Conservation (phyloP, 2,888 invertebrate genomes). For the Candidula unifasciata region DNA sequence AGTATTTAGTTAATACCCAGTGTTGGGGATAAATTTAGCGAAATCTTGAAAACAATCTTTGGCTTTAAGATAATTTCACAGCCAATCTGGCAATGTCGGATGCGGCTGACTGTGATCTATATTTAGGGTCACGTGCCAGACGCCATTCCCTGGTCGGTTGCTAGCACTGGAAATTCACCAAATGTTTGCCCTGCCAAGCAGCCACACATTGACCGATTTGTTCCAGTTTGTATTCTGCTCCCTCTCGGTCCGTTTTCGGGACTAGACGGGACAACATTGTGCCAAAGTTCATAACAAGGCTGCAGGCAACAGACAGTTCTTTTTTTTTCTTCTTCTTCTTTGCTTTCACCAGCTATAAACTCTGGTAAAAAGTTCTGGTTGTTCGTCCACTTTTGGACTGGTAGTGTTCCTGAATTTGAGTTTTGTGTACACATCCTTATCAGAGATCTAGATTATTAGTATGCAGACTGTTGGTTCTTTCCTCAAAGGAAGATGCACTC, state of each 20-base stretch:
- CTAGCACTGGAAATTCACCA: conserved; percentile 18
- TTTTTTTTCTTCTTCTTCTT: too few species aligned
- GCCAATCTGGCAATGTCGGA: conserved; percentile 31
- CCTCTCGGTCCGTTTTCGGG: neutral
- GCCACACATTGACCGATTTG: neutral
- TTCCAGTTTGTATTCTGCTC: neutral
- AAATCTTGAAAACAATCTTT: neutral
- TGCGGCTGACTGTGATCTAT: neutral
- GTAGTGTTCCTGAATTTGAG: too few species aligned
- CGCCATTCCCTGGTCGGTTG: conserved; percentile 35
- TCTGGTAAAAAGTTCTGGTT: too few species aligned
- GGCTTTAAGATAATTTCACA: neutral
- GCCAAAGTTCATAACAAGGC: neutral
- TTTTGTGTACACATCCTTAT: too few species aligned
- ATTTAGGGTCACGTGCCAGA: conserved; percentile 41
- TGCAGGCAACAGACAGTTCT: too few species aligned
- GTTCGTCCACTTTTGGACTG: too few species aligned
- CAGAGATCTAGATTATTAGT: too few species aligned
- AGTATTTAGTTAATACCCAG: neutral
- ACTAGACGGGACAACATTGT: neutral
- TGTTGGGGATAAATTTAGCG: neutral
- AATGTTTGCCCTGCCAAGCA: conserved; percentile 13
- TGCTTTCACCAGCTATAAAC: too few species aligned
- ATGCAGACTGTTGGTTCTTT: too few species aligned
- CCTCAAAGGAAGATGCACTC: too few species aligned